phyloP scores from a whole-genome alignment of 2,797 vertebrate species.

The Molossus alvarezi region DNA sequence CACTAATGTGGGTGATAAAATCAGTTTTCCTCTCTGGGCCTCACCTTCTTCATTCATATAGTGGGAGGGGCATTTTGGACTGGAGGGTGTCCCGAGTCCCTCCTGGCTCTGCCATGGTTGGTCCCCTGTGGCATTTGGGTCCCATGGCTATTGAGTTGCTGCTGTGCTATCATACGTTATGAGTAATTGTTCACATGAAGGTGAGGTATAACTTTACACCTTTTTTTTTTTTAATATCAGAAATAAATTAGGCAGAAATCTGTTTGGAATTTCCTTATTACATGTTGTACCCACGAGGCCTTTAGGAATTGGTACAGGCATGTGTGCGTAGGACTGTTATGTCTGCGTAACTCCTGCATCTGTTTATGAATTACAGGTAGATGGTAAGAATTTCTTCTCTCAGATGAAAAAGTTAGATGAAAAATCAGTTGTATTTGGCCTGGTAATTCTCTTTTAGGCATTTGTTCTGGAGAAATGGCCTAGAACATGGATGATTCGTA shows the following conservation, averaged over 20 bases:
- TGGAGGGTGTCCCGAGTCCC: not conserved
- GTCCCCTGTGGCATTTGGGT: not conserved
- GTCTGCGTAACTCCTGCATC: constrained; percentile 25
- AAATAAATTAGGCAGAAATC: constrained; percentile 37
- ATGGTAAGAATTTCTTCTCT: constrained; percentile 35
- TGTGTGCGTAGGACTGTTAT: not conserved
- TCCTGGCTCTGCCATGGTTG: not conserved
- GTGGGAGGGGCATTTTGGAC: not conserved
- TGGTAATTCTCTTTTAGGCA: constrained; percentile 55
- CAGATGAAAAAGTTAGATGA: constrained; percentile 57
- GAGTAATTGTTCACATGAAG: not conserved
- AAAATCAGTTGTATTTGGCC: constrained; percentile 36
- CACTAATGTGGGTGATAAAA: not conserved
- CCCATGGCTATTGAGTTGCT: not conserved
- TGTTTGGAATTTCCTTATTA: not conserved
- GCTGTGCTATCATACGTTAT: accelerated
- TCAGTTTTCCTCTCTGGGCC: not conserved
- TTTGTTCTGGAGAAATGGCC: constrained; percentile 46
- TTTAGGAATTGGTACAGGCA: not conserved
- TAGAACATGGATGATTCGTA: constrained; percentile 52
- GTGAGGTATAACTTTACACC: not conserved
- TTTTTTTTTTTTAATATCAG: not conserved
- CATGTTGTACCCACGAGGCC: not conserved
- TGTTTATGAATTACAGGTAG: constrained; percentile 71
- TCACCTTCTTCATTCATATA: not conserved